Conservation (phyloP, 2,888 invertebrate genomes). For the Zhuqinia jingwanae region DNA sequence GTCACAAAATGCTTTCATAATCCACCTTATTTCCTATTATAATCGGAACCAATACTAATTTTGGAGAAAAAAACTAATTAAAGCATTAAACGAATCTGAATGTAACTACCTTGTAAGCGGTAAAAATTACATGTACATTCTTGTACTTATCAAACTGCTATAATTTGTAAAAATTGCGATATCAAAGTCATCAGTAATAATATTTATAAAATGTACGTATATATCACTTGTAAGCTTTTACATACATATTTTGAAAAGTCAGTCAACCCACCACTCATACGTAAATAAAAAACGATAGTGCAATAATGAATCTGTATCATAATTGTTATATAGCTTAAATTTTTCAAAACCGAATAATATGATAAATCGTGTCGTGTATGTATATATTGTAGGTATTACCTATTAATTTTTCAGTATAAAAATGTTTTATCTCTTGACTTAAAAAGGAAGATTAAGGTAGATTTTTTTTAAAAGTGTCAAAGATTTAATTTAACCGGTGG, state of each 20-base stretch:
- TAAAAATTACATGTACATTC: too few relatives aligned
- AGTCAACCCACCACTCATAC: background rate
- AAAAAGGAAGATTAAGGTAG: background rate
- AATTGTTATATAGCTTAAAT: too few relatives aligned
- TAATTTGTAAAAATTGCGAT: background rate
- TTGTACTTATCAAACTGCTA: background rate
- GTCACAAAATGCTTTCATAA: slow-evolving; percentile 63
- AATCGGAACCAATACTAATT: slow-evolving; percentile 20
- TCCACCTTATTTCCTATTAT: slow-evolving; percentile 52
- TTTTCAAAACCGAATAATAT: too few relatives aligned
- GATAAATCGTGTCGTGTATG: too few relatives aligned
- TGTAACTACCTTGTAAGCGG: too few relatives aligned
- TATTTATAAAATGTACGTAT: background rate
- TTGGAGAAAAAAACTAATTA: background rate
- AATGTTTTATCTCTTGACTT: background rate
- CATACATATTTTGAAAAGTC: background rate
- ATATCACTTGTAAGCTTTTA: background rate
- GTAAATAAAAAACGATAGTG: background rate
- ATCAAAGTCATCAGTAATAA: background rate
- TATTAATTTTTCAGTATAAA: too few relatives aligned
- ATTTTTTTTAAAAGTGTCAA: background rate
- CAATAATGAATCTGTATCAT: too few relatives aligned
- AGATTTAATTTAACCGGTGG: slow-evolving; percentile 3
- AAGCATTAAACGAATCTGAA: background rate
- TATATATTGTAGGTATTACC: too few relatives aligned